Percentiles rank a stretch among this genome's conserved stretches.
These are phyloP conservation scores for Hylaeus anthracinus DNA, from an alignment of 1,140 invertebrate species.

Conservation along the genomic window DNA sequence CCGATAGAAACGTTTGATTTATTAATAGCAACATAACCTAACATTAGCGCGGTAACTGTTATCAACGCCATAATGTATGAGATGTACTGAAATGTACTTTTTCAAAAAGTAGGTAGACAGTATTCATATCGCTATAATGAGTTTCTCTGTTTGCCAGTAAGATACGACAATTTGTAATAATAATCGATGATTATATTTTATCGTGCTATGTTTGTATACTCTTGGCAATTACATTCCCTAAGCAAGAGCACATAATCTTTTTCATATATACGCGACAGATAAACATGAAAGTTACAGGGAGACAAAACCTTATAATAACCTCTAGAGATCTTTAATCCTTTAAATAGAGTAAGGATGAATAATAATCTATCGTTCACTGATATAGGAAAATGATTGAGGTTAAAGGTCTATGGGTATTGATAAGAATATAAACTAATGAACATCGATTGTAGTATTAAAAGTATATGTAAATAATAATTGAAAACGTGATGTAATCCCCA, in stretches of 20 bases:
- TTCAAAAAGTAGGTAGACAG: neutral
- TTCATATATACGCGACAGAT: neutral
- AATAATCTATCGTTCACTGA: neutral
- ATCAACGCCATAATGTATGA: neutral
- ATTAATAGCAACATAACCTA: slow-evolving; percentile 17
- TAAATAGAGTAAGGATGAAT: neutral
- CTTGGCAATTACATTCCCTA: neutral
- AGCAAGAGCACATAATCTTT: neutral
- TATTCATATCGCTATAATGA: neutral
- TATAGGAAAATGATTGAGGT: neutral
- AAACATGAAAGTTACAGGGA: neutral
- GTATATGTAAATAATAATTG: neutral
- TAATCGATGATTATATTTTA: neutral
- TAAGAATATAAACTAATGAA: neutral
- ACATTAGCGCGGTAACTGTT: neutral
- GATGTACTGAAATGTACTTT: neutral
- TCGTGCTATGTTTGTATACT: no score
- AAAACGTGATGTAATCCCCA: neutral
- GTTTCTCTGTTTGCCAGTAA: neutral
- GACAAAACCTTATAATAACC: neutral
- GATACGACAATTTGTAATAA: neutral
- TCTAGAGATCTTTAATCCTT: neutral
- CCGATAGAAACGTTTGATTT: no score
- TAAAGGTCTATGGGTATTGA: neutral
- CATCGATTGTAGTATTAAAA: neutral